A percentile compares a stretch with the other conserved stretches of the same genome.
These are phyloP conservation scores for Megalops atlanticus DNA, from an alignment of 2,113 vertebrate species.

Conservation along the genomic window DNA sequence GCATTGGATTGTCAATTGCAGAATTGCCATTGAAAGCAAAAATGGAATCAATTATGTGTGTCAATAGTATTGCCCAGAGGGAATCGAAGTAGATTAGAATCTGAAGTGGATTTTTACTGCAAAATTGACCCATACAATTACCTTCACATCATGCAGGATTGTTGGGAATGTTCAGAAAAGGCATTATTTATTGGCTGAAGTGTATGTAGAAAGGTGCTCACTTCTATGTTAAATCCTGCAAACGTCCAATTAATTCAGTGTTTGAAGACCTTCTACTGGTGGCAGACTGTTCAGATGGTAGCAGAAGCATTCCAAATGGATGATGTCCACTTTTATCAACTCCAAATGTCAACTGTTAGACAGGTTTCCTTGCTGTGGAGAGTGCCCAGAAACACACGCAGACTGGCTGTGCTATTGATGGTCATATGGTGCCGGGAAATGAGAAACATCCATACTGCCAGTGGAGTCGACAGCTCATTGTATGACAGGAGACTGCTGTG, in stretches of 20 bases:
- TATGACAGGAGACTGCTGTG: neutral
- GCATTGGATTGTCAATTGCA: neutral
- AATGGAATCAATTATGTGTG: conserved; percentile 5
- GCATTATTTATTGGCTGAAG: neutral
- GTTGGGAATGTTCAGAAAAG: neutral
- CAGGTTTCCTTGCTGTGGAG: neutral
- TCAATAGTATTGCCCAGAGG: neutral
- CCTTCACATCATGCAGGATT: neutral
- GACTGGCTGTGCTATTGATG: neutral
- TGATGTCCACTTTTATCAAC: neutral
- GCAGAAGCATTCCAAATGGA: neutral
- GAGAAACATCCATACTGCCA: neutral
- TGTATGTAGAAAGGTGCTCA: neutral
- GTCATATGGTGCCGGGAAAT: neutral
- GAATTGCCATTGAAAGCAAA: neutral
- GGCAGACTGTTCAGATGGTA: neutral
- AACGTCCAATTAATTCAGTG: neutral
- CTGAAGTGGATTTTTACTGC: neutral
- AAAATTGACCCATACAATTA: conserved; percentile 3
- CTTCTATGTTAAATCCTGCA: neutral
- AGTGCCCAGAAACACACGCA: neutral
- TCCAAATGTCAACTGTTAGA: neutral
- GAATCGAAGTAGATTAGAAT: neutral
- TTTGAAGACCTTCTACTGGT: neutral
- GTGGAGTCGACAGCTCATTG: neutral